Evolutionary conservation across 2,888 invertebrate genomes (phyloP), one percentile per base, ranked within the genome.

Genomic region (Ypsolopha scabrella): DNA sequence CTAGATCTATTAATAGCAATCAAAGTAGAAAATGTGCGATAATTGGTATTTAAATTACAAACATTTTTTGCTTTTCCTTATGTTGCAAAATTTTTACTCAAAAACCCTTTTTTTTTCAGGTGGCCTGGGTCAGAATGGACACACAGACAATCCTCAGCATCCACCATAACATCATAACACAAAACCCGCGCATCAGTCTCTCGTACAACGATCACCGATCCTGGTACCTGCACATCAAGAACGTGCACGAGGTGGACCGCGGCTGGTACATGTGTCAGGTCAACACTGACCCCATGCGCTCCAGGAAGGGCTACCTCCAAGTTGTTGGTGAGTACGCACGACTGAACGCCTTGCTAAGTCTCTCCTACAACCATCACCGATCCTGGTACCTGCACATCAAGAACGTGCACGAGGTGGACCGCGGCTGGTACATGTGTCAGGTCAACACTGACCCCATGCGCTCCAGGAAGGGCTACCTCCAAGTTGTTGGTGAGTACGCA

Each of bases 221-320:
- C 49, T 96, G 95, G 95, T 95, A 93, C 78, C 89, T 97, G 55
- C 96, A 95, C 75, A 94, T 96, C 75, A 93, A 93, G 76, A 92
- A 92, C 68, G 95, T 94, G 38, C 93, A 95, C 69, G 95, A 96
- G 75, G 90, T 90, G 41, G 96, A 96, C 80, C 90, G 95, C 6
- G 96, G 96, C 53, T 96, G 94, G 95, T 96, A 90, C 68, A 95
- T 95, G 95, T 95, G 95, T 72, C 95, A 96, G 80, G 92, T 96
- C 60, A 96, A 96, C 80, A 96, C 96, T 1, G 95, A 96, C 79
- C 96, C 96, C 14, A 96, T 96, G 96, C 89, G 95, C 58, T 94
- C 93, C 52, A 89, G 94, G 53, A 93, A 95, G 70, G 96, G 96
- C 53, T 96, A 95, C 72, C 88, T 96, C 36, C 95, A 96, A 88